Base-by-base conservation (phyloP, 2,113 vertebrate genomes). In the Cryptotis parvus region DNA sequence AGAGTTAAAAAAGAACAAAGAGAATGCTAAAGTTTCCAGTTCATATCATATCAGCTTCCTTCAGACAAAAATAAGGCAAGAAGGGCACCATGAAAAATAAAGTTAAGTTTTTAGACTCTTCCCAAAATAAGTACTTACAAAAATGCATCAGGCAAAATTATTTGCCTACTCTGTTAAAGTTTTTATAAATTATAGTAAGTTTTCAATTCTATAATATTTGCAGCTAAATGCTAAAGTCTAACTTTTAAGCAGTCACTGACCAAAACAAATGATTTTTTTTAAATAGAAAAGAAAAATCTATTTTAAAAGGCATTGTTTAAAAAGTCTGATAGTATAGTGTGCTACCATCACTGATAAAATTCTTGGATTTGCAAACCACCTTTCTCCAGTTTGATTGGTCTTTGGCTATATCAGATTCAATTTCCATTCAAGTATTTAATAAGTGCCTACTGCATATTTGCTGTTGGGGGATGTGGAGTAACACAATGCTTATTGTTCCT, bases 31-130 rank as follows among this genome's bases (percentile, higher is more conserved):
- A 94, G 76, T 95, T 96, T 96, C 93, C 94, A 94, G 69, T 93
- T 96, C 89, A 77, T 92, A 95, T 95, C 92, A 33, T 92, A 95
- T 93, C 86, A 92, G 80, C 89, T 95, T 93, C 73, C 81, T 95
- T 89, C 73, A 94, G 90, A 94, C 72, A 94, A 43, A 95, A 97
- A 96, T 94, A 94, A 94, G 75, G 72, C 43, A 92, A 96, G 94
- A 95, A 96, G 89, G 35, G 72, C 31, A 90, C 52, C 85, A 88
- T 91, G 93, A 92, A 94, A 58, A 95, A 96, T 82, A 95, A 93
- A 93, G 85, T 92, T 82, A 91, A 91, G 83, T 80, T 94, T 87
- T n/a, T 33, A 95, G 37, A n/a, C 61, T 94, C 91, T 86, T 95
- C 84, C 90, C 88, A 91, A 94, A 97, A 94, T 89, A 91, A 94